phyloP scores from a whole-genome alignment of 2,113 vertebrate species.

The Thermophis baileyi region DNA sequence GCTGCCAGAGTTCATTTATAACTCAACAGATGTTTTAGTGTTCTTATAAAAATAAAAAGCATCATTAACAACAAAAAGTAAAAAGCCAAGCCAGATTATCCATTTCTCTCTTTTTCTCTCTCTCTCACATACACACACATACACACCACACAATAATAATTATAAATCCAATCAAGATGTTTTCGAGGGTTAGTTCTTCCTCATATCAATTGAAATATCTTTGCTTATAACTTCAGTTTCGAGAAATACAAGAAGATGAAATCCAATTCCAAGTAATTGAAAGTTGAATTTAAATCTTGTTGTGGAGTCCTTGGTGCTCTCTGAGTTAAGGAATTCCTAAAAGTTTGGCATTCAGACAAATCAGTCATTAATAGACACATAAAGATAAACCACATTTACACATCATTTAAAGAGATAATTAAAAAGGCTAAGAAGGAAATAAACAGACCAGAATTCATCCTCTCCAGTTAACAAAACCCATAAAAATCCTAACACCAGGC shows the following conservation, averaged over 20 bases:
- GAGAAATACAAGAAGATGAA: background rate
- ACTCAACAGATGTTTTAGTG: conserved; percentile 40
- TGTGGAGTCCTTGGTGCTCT: background rate
- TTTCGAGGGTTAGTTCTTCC: background rate
- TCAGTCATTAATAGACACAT: background rate
- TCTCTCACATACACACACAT: accelerated
- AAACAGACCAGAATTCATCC: background rate
- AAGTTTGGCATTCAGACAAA: background rate
- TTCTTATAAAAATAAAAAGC: conserved; percentile 41
- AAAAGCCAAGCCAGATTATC: conserved; percentile 38
- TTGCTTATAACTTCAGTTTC: background rate
- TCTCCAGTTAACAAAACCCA: too few relatives aligned
- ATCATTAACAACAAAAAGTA: conserved; percentile 33
- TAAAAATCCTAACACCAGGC: background rate
- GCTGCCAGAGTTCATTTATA: background rate
- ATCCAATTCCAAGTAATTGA: background rate
- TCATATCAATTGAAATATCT: background rate
- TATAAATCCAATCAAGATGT: conserved; percentile 20
- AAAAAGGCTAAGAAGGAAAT: background rate
- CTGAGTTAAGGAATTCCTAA: background rate
- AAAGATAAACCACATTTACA: background rate
- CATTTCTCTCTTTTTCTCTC: background rate
- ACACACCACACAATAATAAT: conserved; percentile 31
- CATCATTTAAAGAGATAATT: background rate
- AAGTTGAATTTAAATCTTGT: background rate